Evolutionary conservation across 2,888 invertebrate species (phyloP).

Genomic region (Zygaena filipendulae): DNA sequence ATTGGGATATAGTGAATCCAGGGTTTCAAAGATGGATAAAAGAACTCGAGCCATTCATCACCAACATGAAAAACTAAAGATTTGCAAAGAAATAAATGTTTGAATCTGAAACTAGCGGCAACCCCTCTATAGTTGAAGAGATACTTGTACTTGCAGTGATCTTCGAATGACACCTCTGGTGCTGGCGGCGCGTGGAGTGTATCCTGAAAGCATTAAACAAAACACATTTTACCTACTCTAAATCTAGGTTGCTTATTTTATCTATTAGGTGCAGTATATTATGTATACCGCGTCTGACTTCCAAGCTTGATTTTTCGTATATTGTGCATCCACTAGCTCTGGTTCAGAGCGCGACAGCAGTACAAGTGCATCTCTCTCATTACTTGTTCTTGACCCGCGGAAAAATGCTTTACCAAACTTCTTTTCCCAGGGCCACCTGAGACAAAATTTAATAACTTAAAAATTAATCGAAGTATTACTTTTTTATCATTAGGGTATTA

Average conservation of each 20-base stretch:
- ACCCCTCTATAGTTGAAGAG: conserved; percentile 97
- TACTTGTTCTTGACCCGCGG: conserved; percentile 92
- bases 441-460: conserved; percentile 10
- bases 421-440: conserved; percentile 76
- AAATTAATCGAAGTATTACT: too few relatives aligned
- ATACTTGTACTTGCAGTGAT: conserved; percentile 94
- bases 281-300: conserved; percentile 89
- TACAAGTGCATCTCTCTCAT: conserved; percentile 89
- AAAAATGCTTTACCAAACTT: conserved; percentile 85
- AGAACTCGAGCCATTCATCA: conserved; percentile 94
- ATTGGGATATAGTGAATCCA: conserved; percentile 98
- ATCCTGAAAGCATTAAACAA: conserved; percentile 69
- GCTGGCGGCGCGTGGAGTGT: conserved; percentile 88
- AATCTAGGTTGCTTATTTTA: not conserved
- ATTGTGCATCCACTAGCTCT: conserved; percentile 88
- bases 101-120: conserved; percentile 96
- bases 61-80: conserved; percentile 96
- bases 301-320: conserved; percentile 99
- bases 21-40: conserved; percentile 88
- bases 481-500: too few relatives aligned
- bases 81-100: conserved; percentile 93
- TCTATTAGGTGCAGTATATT: too few relatives aligned
- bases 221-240: not conserved
- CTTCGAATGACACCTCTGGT: conserved; percentile 85
- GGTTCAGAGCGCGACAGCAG: conserved; percentile 80